Evolutionary conservation across 1,140 invertebrate species (phyloP).

Genomic region (Globodera ellingtonae): DNA sequence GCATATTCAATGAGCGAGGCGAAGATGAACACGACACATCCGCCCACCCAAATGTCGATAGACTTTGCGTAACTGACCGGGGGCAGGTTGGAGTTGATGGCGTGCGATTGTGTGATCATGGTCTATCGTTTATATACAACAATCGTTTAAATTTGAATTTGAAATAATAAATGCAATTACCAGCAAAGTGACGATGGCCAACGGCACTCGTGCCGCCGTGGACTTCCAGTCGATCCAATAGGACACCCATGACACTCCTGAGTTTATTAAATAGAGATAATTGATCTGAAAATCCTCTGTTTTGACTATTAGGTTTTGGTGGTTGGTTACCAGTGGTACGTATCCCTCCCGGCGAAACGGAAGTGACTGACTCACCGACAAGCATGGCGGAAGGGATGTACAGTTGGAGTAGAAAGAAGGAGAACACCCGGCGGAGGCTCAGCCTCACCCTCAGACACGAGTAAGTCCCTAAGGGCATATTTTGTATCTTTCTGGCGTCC

Average conservation of each 20-base stretch:
- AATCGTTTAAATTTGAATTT: background rate
- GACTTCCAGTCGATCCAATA: conserved; percentile 67
- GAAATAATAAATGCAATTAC: background rate
- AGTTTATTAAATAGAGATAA: too few species aligned
- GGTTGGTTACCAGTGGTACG: too few species aligned
- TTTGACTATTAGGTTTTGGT: too few species aligned
- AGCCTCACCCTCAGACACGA: conserved; percentile 85
- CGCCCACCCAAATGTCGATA: conserved; percentile 93
- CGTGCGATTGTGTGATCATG: conserved; percentile 73
- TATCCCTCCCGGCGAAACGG: background rate
- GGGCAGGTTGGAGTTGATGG: conserved; percentile 91
- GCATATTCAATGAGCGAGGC: conserved; percentile 93
- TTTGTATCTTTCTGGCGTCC: conserved; percentile 2
- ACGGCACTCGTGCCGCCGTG: conserved; percentile 57
- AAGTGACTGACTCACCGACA: conserved; percentile 55
- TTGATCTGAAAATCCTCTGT: too few species aligned
- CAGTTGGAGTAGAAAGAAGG: conserved; percentile 88
- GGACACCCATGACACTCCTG: conserved; percentile 50
- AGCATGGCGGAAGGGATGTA: conserved; percentile 68
- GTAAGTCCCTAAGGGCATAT: conserved; percentile 37
- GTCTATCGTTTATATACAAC: conserved; percentile 30
- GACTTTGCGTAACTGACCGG: conserved; percentile 93
- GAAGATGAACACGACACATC: conserved; percentile 89
- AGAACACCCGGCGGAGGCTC: conserved; percentile 92
- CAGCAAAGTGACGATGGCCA: conserved; percentile 45